These are phyloP conservation scores for Trissonchulus sp. DNA, from an alignment of 2,888 invertebrate species.

Conservation along the genomic window DNA sequence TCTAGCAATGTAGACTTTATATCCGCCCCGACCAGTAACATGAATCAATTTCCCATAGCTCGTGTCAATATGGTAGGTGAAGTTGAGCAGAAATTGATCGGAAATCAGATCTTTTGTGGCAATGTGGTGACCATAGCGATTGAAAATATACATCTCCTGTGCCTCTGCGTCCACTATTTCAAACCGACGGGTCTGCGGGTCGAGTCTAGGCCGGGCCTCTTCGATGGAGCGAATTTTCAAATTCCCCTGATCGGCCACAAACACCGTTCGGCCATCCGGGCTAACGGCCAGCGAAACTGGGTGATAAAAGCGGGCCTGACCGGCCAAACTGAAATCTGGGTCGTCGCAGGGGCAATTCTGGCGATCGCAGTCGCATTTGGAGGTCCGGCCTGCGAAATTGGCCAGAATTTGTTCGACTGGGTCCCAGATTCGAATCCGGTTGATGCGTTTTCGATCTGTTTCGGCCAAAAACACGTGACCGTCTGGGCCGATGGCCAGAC, in stretches of 20 bases:
- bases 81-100: conserved; percentile 86
- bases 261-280: conserved; percentile 77
- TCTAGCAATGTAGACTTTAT: conserved; percentile 61
- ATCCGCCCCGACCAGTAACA: conserved; percentile 83
- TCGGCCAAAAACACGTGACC: conserved; percentile 89
- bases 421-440: conserved; percentile 58
- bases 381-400: conserved; percentile 34
- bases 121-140: conserved; percentile 82
- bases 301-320: conserved; percentile 34
- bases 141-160: conserved; percentile 63
- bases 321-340: conserved; percentile 30
- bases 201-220: conserved; percentile 8
- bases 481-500: conserved; percentile 80
- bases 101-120: conserved; percentile 67
- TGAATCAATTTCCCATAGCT: conserved; percentile 88
- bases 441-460: conserved; percentile 81
- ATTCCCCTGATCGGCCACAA: conserved; percentile 83
- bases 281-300: conserved; percentile 62
- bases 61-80: conserved; percentile 91
- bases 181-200: conserved; percentile 76
- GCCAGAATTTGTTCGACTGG: conserved; percentile 11
- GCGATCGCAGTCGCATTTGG: conserved; percentile 55
- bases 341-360: conserved; percentile 51
- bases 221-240: conserved; percentile 47
- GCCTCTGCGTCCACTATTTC: conserved; percentile 87